phyloP scores from a whole-genome alignment of 2,797 vertebrate species.

The Ispidina picta region DNA sequence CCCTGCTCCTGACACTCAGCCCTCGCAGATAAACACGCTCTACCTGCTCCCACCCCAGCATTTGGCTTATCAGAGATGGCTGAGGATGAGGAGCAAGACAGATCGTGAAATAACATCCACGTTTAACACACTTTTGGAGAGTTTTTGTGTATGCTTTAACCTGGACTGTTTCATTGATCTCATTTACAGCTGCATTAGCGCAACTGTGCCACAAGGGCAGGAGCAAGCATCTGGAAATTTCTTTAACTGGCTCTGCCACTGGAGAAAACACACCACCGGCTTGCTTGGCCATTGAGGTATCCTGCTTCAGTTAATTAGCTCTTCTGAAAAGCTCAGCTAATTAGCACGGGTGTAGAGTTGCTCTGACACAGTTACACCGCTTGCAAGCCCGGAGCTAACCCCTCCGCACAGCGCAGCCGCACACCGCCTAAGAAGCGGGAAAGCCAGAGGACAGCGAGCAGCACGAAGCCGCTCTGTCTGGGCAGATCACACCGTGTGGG shows the following conservation, averaged over 20 bases:
- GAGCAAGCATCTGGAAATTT: not conserved
- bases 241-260: not conserved
- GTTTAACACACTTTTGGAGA: not conserved
- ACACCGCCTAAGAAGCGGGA: accelerated
- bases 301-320: slow-evolving; percentile 22
- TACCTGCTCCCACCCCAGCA: not conserved
- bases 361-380: not conserved
- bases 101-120: not conserved
- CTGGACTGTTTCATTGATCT: not conserved
- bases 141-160: not conserved
- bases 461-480: no score
- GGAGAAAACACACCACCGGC: not conserved
- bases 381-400: not conserved
- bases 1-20: no score
- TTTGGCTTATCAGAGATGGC: not conserved
- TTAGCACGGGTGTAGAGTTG: not conserved
- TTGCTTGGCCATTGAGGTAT: not conserved
- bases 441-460: accelerated
- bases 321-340: not conserved
- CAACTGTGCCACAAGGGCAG: not conserved
- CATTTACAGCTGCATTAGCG: not conserved
- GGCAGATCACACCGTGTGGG: no score
- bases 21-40: not conserved
- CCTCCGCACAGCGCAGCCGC: accelerated
- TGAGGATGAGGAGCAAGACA: not conserved